phyloP scores from a whole-genome alignment of 35 echinoderm and acorn worm genomes.

The Nesometra sesokonis region DNA sequence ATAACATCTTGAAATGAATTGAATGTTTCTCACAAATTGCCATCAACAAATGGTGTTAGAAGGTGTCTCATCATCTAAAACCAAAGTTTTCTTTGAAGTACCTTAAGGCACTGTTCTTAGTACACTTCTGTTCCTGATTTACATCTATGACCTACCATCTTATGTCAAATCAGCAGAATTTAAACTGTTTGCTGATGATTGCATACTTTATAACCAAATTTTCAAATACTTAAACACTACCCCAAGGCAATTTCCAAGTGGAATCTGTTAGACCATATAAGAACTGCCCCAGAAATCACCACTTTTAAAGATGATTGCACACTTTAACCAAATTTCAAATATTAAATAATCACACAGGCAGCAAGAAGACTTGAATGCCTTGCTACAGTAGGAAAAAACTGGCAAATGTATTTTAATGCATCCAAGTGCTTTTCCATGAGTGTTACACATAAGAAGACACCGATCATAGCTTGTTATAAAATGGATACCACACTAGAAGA shows the following conservation, averaged over 20 bases:
- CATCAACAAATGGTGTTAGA: conserved; percentile 36
- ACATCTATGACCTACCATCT: conserved; percentile 36
- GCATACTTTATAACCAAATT: conserved; percentile 45
- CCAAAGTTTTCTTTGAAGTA: conserved; percentile 30
- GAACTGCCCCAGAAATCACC: too few relatives aligned
- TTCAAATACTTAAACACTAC: too few relatives aligned
- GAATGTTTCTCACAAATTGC: conserved; percentile 19
- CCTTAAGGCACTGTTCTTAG: conserved; percentile 55
- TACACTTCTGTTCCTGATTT: conserved; percentile 42
- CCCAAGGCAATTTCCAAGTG: too few relatives aligned
- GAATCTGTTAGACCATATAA: too few relatives aligned
- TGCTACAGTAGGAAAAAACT: conserved; percentile 22
- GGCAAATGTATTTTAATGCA: conserved; percentile 31
- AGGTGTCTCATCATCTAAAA: neutral
- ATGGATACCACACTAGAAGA: conserved; percentile 17
- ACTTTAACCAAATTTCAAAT: conserved; percentile 12
- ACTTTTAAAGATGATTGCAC: conserved; percentile 81
- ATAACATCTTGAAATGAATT: conserved; percentile 27
- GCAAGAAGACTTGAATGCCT: neutral
- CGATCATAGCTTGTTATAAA: conserved; percentile 4
- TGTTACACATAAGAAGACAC: conserved; percentile 28
- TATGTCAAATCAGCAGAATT: conserved; percentile 23
- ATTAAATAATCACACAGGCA: too few relatives aligned
- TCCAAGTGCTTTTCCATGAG: conserved; percentile 35
- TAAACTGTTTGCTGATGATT: conserved; percentile 66